These are phyloP conservation scores for Hesperophylax magnus DNA, from an alignment of 1,140 invertebrate species.

Conservation along the genomic window DNA sequence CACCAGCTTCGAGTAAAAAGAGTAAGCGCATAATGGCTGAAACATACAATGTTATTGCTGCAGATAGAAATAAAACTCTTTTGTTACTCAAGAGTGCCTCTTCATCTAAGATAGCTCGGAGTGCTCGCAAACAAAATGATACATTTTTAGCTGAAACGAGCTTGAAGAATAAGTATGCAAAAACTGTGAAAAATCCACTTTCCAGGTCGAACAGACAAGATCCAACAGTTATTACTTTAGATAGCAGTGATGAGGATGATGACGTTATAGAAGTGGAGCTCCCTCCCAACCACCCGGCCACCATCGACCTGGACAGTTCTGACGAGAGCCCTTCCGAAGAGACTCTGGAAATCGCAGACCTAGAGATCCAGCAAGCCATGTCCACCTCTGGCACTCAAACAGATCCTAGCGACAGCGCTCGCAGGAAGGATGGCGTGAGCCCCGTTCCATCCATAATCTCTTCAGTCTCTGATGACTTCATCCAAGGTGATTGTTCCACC, in stretches of 20 bases:
- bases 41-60: not conserved
- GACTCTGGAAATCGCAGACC: not conserved
- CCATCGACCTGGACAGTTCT: conserved; percentile 68
- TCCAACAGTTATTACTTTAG: conserved; percentile 32
- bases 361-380: not conserved
- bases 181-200: conserved; percentile 15
- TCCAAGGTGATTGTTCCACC: conserved; percentile 66
- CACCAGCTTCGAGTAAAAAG: not conserved
- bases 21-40: not conserved
- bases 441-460: conserved; percentile 68
- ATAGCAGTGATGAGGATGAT: conserved; percentile 63
- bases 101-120: not conserved
- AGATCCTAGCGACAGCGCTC: not conserved
- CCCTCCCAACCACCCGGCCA: conserved; percentile 63
- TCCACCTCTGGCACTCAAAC: conserved; percentile 25
- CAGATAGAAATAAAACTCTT: not conserved
- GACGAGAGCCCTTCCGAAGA: conserved; percentile 60
- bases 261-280: conserved; percentile 65
- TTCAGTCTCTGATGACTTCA: conserved; percentile 70
- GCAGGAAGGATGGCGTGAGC: conserved; percentile 55
- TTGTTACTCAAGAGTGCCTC: no score
- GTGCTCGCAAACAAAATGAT: not conserved
- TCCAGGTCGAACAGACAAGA: not conserved
- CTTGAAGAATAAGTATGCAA: conserved; percentile 13
- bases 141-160: conserved; percentile 5